Evolutionary conservation across 2,113 vertebrate species (phyloP).

Genomic region (Cromileptes altivelis): DNA sequence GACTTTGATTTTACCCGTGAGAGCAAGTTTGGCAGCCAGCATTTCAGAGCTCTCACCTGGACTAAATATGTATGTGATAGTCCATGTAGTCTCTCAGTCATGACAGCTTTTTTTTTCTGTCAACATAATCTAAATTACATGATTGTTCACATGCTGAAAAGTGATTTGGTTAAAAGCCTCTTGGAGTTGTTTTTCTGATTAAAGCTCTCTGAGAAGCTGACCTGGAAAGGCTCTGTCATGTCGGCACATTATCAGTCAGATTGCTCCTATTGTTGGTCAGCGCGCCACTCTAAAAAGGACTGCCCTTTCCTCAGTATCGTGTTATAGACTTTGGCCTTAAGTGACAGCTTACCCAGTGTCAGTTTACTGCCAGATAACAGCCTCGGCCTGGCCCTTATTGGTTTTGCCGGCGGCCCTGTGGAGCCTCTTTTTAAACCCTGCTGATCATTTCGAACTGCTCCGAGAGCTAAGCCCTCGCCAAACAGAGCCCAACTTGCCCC

Average conservation of each 20-base stretch:
- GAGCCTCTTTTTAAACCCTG: slow-evolving; percentile 82
- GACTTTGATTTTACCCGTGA: slow-evolving; percentile 1
- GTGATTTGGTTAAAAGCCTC: slow-evolving; percentile 46
- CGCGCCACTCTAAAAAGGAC: slow-evolving; percentile 54
- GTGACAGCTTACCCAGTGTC: slow-evolving; percentile 80
- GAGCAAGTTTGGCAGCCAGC: background rate
- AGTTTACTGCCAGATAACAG: slow-evolving; percentile 82
- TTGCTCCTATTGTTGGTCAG: slow-evolving; percentile 70
- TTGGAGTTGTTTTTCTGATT: slow-evolving; percentile 23
- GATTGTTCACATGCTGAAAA: slow-evolving; percentile 13
- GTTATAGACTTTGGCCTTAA: slow-evolving; percentile 74
- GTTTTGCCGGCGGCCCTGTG: slow-evolving; percentile 77
- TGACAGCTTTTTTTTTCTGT: background rate
- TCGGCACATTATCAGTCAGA: slow-evolving; percentile 69
- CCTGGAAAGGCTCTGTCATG: slow-evolving; percentile 59
- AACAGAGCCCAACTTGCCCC: slow-evolving; percentile 87
- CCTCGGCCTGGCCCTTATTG: slow-evolving; percentile 75
- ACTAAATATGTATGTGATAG: background rate
- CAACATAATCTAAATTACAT: background rate
- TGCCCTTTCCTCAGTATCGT: slow-evolving; percentile 75
- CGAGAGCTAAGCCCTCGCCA: slow-evolving; percentile 84
- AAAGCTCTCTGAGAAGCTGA: slow-evolving; percentile 47
- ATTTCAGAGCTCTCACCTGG: background rate
- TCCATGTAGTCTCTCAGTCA: background rate
- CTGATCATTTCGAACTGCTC: slow-evolving; percentile 84